These are phyloP conservation scores for Eumaeus atala DNA, from an alignment of 1,140 invertebrate species.

Conservation along the genomic window DNA sequence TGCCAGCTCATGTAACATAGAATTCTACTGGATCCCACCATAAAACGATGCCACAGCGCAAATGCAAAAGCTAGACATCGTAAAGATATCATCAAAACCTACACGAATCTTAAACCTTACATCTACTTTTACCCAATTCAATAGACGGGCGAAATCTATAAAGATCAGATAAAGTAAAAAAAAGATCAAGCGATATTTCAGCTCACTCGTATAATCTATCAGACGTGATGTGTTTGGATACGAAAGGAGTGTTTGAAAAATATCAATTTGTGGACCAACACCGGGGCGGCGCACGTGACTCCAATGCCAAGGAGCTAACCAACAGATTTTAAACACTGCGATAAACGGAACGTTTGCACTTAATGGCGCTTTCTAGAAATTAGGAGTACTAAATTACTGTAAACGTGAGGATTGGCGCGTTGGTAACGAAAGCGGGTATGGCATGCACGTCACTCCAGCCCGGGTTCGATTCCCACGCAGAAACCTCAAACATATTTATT, in stretches of 20 bases:
- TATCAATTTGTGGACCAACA: constrained; percentile 55
- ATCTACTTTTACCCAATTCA: neutral
- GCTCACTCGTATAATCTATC: neutral
- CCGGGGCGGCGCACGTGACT: constrained; percentile 25
- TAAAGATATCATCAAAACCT: neutral
- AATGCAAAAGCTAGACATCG: neutral
- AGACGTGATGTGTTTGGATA: constrained; percentile 24
- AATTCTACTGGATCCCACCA: no score
- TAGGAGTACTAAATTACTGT: no score
- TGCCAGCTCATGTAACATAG: no score
- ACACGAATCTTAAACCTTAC: neutral
- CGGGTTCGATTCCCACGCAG: no score
- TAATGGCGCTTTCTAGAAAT: neutral
- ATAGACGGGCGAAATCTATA: no score
- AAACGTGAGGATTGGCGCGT: no score
- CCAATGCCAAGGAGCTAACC: neutral
- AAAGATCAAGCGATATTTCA: neutral
- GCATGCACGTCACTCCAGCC: no score
- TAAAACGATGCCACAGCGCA: no score
- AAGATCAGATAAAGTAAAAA: neutral
- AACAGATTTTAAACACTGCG: constrained; percentile 8
- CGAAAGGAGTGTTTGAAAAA: constrained; percentile 41
- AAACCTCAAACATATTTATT: no score
- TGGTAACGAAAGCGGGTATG: no score
- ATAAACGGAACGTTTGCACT: neutral